Base-by-base conservation (phyloP, 2,888 invertebrate species). In the Amphipyra berbera region DNA sequence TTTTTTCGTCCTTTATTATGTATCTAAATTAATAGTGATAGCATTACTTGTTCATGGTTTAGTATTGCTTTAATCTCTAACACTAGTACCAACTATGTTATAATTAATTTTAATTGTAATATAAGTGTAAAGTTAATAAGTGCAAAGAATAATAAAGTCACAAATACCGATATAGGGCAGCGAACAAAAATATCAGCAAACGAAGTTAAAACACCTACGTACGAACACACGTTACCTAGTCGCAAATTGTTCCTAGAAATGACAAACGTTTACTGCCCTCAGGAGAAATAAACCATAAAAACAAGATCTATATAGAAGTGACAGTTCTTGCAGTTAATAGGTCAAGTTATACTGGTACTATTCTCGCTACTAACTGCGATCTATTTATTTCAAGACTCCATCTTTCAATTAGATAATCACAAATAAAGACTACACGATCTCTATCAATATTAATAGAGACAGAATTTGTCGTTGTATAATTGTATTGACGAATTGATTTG, bases 231-330 rank as follows among this genome's bases (percentile, higher is more conserved):
- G 49, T 49, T 78, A 76, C 61, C 47, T 64, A 68, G 62, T 75
- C 58, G 64, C 70, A 79, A 82, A 80, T 73, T 79, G 71, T 88
- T 88, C 84, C 68, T 49, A 82, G 87, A 86, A 87, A 81, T 81
- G 70, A 76, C 78, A 78, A 80, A 65, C 57, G 59, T 82, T 75
- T 76, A 80, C 76, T 76, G 70, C 71, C 73, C 74, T 79, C 68
- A 68, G 56, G 65, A 78, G 57, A 78, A 21, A 73, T 14, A 53
- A 69, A 68, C 87, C 81, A 83, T 60, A 61, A 41, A 61, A 62
- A 65, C 54, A 64, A 64, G 83, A 78, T 12, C 83, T 66, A 45
- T 61, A 6, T 58, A 38, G 8, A 27, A 54, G 33, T 47, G 15
- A 40, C 15, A 62, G 56, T 61, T 46, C 38, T 40, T 61, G 30